Percentiles rank a stretch among this genome's conserved stretches.
These are phyloP conservation scores for Labeo rohita DNA, from an alignment of 2,113 vertebrate genomes.

Conservation along the genomic window DNA sequence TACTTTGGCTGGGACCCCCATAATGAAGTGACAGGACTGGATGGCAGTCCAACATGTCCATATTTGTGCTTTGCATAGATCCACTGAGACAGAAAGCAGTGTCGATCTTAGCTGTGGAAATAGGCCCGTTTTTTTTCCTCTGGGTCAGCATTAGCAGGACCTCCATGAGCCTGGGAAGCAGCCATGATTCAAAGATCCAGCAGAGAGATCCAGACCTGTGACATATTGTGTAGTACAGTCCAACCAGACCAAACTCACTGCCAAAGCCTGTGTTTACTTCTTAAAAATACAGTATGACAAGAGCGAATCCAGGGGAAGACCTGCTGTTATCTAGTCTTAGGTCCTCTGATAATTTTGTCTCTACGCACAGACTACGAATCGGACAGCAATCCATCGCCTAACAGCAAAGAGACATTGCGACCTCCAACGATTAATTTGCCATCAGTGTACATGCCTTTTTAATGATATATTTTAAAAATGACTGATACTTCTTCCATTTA, in stretches of 20 bases:
- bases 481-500: not conserved
- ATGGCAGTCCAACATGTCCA: slow-evolving; percentile 34
- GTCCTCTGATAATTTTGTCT: too few relatives aligned
- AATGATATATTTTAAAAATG: not conserved
- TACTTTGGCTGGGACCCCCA: not conserved
- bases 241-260: not conserved
- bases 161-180: slow-evolving; percentile 22
- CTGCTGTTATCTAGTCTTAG: not conserved
- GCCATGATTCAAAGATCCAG: not conserved
- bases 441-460: not conserved
- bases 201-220: not conserved
- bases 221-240: not conserved
- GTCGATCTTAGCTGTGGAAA: slow-evolving; percentile 12
- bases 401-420: not conserved
- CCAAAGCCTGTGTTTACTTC: not conserved
- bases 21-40: slow-evolving; percentile 24
- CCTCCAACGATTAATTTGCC: not conserved
- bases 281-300: not conserved
- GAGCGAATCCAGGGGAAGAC: not conserved
- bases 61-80: not conserved
- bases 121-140: slow-evolving; percentile 12
- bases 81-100: not conserved
- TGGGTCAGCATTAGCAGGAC: slow-evolving; percentile 13
- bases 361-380: not conserved
- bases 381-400: slow-evolving; percentile 1